Conservation (phyloP, 2,113 vertebrate species). For the Cyanoliseus patagonus region DNA sequence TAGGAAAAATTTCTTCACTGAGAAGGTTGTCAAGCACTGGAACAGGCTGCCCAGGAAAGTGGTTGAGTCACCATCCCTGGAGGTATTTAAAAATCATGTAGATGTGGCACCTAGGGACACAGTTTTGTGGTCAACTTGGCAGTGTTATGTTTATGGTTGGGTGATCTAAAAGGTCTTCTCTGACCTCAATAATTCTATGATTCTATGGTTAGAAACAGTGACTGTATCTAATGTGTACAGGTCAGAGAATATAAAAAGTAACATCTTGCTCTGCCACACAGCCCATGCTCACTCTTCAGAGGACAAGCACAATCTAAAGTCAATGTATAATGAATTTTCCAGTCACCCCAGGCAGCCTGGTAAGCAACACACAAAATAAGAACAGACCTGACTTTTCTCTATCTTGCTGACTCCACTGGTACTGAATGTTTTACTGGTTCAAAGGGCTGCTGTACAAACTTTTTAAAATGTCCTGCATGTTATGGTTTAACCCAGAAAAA, state of each 20-base stretch:
- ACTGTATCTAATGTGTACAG: background rate
- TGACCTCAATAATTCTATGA: background rate
- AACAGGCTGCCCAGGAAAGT: background rate
- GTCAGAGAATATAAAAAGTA: background rate
- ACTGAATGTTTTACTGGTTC: background rate
- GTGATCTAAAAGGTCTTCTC: background rate
- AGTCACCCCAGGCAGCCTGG: background rate
- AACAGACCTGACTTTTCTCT: background rate
- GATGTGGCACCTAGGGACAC: background rate
- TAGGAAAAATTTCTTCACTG: background rate
- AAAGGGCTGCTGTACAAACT: background rate
- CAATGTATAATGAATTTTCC: slow-evolving; percentile 7
- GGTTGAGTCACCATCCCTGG: background rate
- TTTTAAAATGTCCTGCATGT: background rate
- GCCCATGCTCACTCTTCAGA: background rate
- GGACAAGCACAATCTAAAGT: background rate
- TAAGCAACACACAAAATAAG: background rate
- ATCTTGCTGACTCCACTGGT: background rate
- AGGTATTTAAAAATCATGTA: background rate
- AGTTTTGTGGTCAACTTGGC: background rate
- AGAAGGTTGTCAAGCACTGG: background rate
- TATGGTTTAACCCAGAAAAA: background rate
- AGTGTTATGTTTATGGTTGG: background rate
- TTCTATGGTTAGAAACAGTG: background rate
- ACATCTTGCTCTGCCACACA: background rate